phyloP scores from a whole-genome alignment of 2,797 vertebrate genomes.

The Brachyrhaphis roseni region DNA sequence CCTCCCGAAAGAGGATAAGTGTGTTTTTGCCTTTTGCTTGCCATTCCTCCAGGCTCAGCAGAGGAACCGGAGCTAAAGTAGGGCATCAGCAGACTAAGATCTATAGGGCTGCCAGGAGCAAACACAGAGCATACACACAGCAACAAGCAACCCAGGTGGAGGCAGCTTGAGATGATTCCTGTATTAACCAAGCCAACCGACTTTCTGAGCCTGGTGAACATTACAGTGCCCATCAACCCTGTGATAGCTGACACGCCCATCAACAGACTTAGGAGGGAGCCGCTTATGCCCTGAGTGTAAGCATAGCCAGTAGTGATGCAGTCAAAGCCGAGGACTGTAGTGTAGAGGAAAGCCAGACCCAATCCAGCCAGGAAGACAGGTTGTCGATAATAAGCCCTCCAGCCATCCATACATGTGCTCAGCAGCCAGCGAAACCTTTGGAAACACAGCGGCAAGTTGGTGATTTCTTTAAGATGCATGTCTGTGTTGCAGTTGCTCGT shows the following conservation, averaged over 20 bases:
- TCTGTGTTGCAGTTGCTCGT: conserved; percentile 64
- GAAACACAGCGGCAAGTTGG: conserved; percentile 70
- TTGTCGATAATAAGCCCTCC: conserved; percentile 82
- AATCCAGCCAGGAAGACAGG: conserved; percentile 84
- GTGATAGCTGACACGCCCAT: conserved; percentile 83
- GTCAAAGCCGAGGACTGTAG: conserved; percentile 85
- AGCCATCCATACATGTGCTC: conserved; percentile 77
- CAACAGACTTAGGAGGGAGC: conserved; percentile 86
- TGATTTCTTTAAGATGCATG: conserved; percentile 59
- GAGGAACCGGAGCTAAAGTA: conserved; percentile 68
- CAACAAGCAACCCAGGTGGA: conserved; percentile 83
- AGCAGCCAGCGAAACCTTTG: conserved; percentile 71
- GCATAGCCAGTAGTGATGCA: conserved; percentile 86
- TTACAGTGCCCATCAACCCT: conserved; percentile 82
- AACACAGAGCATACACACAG: conserved; percentile 86
- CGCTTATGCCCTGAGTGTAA: conserved; percentile 85
- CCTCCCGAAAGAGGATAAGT: conserved; percentile 76
- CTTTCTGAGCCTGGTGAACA: conserved; percentile 84
- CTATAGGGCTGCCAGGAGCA: conserved; percentile 85
- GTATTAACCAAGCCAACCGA: conserved; percentile 82
- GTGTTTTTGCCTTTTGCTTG: conserved; percentile 73
- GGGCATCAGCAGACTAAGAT: conserved; percentile 78
- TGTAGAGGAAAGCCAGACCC: conserved; percentile 87
- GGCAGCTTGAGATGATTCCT: conserved; percentile 83
- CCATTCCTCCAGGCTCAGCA: conserved; percentile 68